A percentile compares a stretch with the other conserved stretches of the same genome.
These are phyloP conservation scores for Petrophora chlorosata DNA, from an alignment of 2,888 invertebrate species.

Conservation along the genomic window DNA sequence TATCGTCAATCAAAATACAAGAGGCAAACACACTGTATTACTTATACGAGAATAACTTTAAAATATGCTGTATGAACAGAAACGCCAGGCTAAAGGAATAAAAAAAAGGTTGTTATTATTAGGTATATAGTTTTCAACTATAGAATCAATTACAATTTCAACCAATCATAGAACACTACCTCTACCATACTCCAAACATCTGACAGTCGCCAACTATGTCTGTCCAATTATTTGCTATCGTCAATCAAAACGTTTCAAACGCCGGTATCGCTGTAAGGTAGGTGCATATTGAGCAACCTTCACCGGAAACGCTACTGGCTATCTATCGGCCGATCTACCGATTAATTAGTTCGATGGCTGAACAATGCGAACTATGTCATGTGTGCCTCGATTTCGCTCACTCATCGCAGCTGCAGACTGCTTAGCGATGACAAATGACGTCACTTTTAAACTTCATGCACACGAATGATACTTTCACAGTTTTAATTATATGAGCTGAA, in stretches of 20 bases:
- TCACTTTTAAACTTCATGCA: constrained; percentile 23
- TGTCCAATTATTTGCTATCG: constrained; percentile 65
- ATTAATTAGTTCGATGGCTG: constrained; percentile 78
- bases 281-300: constrained; percentile 77
- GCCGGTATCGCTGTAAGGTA: constrained; percentile 52
- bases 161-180: too few relatives aligned
- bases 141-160: too few relatives aligned
- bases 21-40: too few relatives aligned
- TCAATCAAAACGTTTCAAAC: constrained; percentile 70
- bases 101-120: too few relatives aligned
- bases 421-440: constrained; percentile 60
- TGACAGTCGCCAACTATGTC: constrained; percentile 39
- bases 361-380: constrained; percentile 78
- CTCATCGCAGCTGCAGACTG: constrained; percentile 78
- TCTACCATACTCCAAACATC: constrained; percentile 15
- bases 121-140: too few relatives aligned
- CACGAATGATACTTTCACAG: constrained; percentile 19
- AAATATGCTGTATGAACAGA: too few relatives aligned
- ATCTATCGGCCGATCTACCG: constrained; percentile 77
- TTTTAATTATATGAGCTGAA: too few relatives aligned
- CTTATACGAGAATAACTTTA: too few relatives aligned
- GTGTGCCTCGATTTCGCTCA: constrained; percentile 69
- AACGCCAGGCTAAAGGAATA: too few relatives aligned
- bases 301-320: constrained; percentile 80
- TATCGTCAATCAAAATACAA: constrained; percentile 76